A percentile compares a stretch with the other conserved stretches of the same genome.
Conservation (phyloP, 2,113 vertebrate genomes). For the Verasper variegatus region DNA sequence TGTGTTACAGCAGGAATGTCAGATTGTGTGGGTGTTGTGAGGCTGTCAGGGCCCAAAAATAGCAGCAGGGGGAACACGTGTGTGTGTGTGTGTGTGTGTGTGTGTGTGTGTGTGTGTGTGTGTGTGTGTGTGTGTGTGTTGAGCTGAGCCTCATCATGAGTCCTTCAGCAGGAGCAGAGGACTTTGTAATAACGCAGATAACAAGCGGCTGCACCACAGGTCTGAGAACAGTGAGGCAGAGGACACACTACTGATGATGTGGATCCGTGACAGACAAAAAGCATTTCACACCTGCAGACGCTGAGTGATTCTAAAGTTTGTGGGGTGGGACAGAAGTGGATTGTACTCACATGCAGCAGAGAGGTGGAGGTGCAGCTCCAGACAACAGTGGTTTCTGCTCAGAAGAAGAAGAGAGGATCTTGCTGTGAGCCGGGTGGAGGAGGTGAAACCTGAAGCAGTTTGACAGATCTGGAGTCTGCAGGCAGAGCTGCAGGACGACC, state of each 20-base stretch:
- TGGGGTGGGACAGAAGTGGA: no score
- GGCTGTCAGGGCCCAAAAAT: constrained; percentile 59
- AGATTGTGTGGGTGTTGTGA: constrained; percentile 52
- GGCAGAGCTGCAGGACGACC: constrained; percentile 41
- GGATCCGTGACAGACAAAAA: no score
- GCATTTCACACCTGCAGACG: no score
- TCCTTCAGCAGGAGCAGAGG: constrained; percentile 59
- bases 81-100: no score
- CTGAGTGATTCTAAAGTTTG: no score
- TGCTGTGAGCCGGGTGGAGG: constrained; percentile 6
- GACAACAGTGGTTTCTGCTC: neutral
- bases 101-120: neutral
- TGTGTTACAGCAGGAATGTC: constrained; percentile 43
- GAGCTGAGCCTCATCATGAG: neutral
- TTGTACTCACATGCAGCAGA: constrained; percentile 53
- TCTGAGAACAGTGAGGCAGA: no score
- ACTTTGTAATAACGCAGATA: constrained; percentile 46
- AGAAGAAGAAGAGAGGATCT: neutral
- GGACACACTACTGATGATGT: no score
- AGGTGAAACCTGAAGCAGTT: constrained; percentile 45
- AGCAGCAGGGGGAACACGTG: constrained; percentile 55
- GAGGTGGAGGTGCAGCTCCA: constrained; percentile 1
- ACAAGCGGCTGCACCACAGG: neutral
- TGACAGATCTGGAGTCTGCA: constrained; percentile 45
- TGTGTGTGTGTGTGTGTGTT: neutral